Evolutionary conservation across 2,888 invertebrate species (phyloP), one percentile per base, ranked within the genome.

Genomic region (Myathropa florea): DNA sequence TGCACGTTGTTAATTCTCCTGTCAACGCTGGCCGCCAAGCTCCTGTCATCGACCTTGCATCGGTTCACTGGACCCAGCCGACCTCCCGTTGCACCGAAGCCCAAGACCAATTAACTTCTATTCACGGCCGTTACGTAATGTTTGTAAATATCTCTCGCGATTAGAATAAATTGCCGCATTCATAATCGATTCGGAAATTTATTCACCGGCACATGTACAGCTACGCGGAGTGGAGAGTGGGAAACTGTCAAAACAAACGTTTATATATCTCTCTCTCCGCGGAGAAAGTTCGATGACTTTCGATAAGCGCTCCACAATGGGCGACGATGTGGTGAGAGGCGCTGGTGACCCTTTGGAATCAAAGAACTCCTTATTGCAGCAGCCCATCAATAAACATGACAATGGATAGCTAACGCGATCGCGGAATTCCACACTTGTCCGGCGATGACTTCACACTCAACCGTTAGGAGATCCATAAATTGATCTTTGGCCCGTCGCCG

Each of bases 121-220:
- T 79, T 68, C 36, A 14, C 18, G 33, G 59, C 55, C 24, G 55
- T 84, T 80, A 75, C 80, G 80, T 75, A 70, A 65, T 30, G 14
- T 18, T 36, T 39, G 68, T 63, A 36, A 63, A 60, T 28, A 78
- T 57, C 55, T 46, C 23, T 33, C 57, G n/a, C 24, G 68, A 55
- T 63, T 30, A 33, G 28, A 78, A 68, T 64, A 39, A 70, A 70
- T 21, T 21, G 21, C 3, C 21, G 24, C 24, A 72, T 73, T 67
- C 57, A 68, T 79, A 70, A 71, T 60, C 68, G 46, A 46, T 46
- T 18, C 46, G 18, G 2, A 46, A 46, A 46, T 46, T n/a, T 46
- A 46, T 46, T 46, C 46, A 46, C 18, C 46, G 18, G 18, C 46
- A 18, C 18, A 18, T 46, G 46, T 7, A 46, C 46, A 46, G 46